Percentiles rank a stretch among this genome's conserved stretches.
phyloP scores from a whole-genome alignment of 2,113 vertebrate genomes.

The Spheniscus mendiculus region DNA sequence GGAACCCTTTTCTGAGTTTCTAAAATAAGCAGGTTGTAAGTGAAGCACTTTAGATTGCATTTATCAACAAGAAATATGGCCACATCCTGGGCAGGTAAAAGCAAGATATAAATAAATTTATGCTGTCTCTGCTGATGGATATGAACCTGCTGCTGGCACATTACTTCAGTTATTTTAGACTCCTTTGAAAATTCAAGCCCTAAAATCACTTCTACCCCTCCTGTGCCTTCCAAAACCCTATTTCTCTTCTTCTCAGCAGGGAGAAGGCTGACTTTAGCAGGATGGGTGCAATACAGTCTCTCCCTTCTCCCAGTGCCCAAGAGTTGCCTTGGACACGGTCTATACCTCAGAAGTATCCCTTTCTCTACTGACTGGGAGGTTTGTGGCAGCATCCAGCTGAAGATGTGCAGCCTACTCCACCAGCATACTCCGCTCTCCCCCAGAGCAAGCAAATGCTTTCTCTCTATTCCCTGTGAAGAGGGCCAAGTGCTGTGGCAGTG shows the following conservation, averaged over 20 bases:
- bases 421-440: not conserved
- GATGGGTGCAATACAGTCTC: not conserved
- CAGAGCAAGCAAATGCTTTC: not conserved
- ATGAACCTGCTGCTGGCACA: not conserved
- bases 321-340: no score
- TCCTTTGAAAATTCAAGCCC: not conserved
- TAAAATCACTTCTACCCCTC: not conserved
- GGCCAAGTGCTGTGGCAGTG: not conserved
- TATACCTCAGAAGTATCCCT: not conserved
- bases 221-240: not conserved
- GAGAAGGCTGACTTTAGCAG: not conserved
- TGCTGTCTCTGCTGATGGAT: not conserved
- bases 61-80: conserved; percentile 24
- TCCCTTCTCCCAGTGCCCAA: not conserved
- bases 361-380: not conserved
- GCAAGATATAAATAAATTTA: not conserved
- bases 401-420: not conserved
- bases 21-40: not conserved
- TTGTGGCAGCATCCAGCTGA: not conserved
- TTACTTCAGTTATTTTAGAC: not conserved
- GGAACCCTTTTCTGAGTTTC: not conserved
- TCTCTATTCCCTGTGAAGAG: not conserved
- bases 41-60: conserved; percentile 17
- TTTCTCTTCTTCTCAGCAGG: not conserved
- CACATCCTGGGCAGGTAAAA: conserved; percentile 46